These are phyloP conservation scores for Apocrypta bakeri DNA, from an alignment of 1,140 invertebrate genomes.

Conservation along the genomic window DNA sequence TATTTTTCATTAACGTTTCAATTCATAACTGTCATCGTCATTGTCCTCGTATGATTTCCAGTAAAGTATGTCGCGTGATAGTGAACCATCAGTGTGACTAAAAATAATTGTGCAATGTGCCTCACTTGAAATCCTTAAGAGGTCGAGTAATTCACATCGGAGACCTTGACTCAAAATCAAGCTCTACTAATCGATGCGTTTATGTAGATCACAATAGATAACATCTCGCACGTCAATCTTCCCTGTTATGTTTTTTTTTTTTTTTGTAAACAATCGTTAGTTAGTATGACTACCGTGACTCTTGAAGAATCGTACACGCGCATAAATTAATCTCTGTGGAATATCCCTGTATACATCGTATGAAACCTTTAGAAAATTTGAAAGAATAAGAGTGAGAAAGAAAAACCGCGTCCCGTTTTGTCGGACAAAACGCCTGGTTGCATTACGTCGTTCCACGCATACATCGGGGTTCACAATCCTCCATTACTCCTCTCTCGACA, in stretches of 20 bases:
- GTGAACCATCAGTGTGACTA: neutral
- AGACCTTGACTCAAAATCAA: neutral
- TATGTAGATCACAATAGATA: neutral
- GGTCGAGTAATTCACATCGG: neutral
- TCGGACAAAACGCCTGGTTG: too few relatives aligned
- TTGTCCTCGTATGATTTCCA: neutral
- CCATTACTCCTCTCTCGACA: neutral
- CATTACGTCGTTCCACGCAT: neutral
- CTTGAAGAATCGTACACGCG: too few relatives aligned
- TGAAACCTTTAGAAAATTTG: too few relatives aligned
- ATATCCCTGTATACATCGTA: neutral
- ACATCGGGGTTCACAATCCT: neutral
- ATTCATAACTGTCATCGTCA: neutral
- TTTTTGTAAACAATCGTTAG: too few relatives aligned
- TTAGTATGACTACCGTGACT: too few relatives aligned
- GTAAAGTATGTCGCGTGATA: neutral
- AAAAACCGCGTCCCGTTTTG: neutral
- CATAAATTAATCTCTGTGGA: neutral
- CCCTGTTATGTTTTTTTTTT: too few relatives aligned
- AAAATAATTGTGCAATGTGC: neutral
- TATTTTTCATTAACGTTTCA: neutral
- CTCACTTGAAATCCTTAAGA: neutral
- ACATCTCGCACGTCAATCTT: too few relatives aligned
- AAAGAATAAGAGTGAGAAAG: neutral
- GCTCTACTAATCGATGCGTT: neutral